Evolutionary conservation across 2,113 vertebrate genomes (phyloP), one percentile per base, ranked within the genome.

Genomic region (Osmerus mordax): DNA sequence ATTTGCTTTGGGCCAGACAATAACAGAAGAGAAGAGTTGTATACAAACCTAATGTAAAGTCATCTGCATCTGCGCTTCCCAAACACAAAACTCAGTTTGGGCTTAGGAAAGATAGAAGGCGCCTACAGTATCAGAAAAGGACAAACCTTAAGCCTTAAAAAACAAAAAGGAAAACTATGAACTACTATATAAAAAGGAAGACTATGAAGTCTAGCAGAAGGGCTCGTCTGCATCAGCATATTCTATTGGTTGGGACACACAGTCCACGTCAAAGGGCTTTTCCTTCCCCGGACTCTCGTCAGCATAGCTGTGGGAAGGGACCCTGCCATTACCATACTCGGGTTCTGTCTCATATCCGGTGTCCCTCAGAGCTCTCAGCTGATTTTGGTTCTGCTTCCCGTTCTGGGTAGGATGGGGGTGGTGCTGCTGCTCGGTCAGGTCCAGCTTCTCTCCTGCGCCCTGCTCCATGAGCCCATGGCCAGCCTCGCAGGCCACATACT

Each of bases 331-430:
- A 23, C 91, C 91, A 0, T 91, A 95, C 78, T 98, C 97, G 0
- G 94, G 93, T 73, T 98, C 97, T 0, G 97, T 98, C 87, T 98
- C 96, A 0, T 98, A 98, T 63, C 96, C 96, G 0, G 96, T 98
- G 89, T 99, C 97, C 0, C 94, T 91, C 0, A 95, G 93, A 0
- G 92, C 91, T 69, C 91, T 93, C 1, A 86, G 25, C 0, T 90
- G 87, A 61, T 70, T 88, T 4, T 84, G 80, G 3, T 71, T 28
- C 65, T 94, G 93, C 55, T 93, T 93, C 3, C 93, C 94, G 0
- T 95, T 96, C 78, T 94, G 94, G 2, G 64, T 76, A 0, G 78
- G 86, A 21, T 47, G 41, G 41, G 19, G 2, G n/a, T 19, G 64
- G 12, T 13, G 72, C 16, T 59, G 72, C 0, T 69, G 83, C 75